Conservation (phyloP, 2,797 vertebrate species). For the Sebastes reedi region DNA sequence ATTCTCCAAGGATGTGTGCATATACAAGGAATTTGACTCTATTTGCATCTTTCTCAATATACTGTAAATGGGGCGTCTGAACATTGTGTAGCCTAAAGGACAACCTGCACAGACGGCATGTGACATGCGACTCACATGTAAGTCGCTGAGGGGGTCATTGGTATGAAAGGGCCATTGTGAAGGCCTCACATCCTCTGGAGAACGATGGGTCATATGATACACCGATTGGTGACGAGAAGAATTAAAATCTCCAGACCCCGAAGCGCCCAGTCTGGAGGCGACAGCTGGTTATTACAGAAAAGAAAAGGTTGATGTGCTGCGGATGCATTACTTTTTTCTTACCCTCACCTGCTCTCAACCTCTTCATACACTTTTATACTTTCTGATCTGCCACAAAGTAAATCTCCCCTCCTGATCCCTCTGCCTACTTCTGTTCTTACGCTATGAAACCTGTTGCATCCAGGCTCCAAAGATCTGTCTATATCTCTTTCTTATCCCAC, state of each 20-base stretch:
- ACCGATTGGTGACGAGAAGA: conserved; percentile 13
- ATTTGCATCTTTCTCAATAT: fast-evolving
- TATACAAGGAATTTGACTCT: background rate
- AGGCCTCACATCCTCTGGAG: conserved; percentile 14
- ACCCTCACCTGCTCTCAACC: conserved; percentile 2
- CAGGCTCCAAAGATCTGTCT: conserved; percentile 13
- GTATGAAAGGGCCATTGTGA: conserved; percentile 39
- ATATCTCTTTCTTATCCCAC: background rate
- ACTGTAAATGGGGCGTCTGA: background rate
- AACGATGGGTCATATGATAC: conserved; percentile 37
- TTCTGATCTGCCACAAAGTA: conserved; percentile 22
- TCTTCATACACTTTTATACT: conserved; percentile 29
- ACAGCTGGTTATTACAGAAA: conserved; percentile 2
- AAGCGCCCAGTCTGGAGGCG: background rate
- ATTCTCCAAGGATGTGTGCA: background rate
- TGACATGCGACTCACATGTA: conserved; percentile 28
- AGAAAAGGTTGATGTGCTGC: conserved; percentile 2
- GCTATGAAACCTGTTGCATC: conserved; percentile 29
- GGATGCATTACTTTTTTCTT: conserved; percentile 17
- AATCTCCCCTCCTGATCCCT: conserved; percentile 36
- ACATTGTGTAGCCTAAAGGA: background rate
- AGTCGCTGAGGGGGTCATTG: background rate
- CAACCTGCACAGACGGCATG: background rate
- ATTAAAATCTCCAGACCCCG: background rate
- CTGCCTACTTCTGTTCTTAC: conserved; percentile 17